Evolutionary conservation across 1,140 invertebrate species (phyloP).

Genomic region (Heterodera schachtii): DNA sequence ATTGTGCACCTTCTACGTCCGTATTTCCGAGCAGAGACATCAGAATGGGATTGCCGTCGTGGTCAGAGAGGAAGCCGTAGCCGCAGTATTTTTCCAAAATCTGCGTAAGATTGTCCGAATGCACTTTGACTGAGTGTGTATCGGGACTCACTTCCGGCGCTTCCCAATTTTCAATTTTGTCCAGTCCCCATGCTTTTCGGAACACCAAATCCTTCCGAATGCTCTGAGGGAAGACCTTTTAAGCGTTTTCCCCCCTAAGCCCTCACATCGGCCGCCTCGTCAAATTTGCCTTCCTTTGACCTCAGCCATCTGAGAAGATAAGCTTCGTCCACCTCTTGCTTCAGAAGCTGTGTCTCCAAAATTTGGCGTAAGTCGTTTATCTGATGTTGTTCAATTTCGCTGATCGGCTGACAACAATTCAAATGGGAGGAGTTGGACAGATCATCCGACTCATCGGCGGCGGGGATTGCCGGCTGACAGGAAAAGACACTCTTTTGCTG

Average conservation of each 20-base stretch:
- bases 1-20: constrained; percentile 59
- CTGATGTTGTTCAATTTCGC: constrained; percentile 14
- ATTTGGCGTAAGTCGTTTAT: constrained; percentile 21
- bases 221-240: constrained; percentile 18
- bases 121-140: too few relatives aligned
- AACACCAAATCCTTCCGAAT: constrained; percentile 62
- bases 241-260: background rate
- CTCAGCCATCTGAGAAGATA: constrained; percentile 62
- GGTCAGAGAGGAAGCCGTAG: constrained; percentile 63
- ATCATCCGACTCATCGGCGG: background rate
- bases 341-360: constrained; percentile 7
- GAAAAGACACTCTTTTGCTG: constrained; percentile 6
- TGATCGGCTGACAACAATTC: constrained; percentile 22
- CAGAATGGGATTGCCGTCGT: constrained; percentile 63
- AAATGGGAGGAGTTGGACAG: background rate
- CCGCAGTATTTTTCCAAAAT: constrained; percentile 66
- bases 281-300: constrained; percentile 62
- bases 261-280: constrained; percentile 60
- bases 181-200: constrained; percentile 62
- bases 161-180: constrained; percentile 59
- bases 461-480: background rate
- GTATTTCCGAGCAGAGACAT: constrained; percentile 65
- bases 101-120: constrained; percentile 33
- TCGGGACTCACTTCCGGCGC: constrained; percentile 62
- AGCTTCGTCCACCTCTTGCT: constrained; percentile 47